phyloP scores from a whole-genome alignment of 1,140 invertebrate genomes.

The Anoplolepis gracilipes region DNA sequence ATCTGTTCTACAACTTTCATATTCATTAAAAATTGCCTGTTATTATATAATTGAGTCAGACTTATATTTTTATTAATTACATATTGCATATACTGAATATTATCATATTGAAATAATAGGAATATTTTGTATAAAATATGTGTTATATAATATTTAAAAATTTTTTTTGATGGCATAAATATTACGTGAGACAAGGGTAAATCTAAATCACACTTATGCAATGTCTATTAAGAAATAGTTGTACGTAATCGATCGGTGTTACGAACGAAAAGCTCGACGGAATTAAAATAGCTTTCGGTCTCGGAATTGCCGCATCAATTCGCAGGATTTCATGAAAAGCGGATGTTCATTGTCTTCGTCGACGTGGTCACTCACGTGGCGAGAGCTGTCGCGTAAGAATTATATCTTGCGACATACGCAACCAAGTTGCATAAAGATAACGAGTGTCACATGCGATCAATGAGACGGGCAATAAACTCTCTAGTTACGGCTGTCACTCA shows the following conservation, averaged over 20 bases:
- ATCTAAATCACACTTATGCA: not conserved
- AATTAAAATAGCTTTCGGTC: slow-evolving; percentile 46
- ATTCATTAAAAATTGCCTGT: not conserved
- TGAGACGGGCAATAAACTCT: slow-evolving; percentile 60
- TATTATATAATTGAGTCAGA: not conserved
- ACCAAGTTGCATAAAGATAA: slow-evolving; percentile 62
- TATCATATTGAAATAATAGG: not conserved
- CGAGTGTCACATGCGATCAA: slow-evolving; percentile 62
- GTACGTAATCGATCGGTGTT: slow-evolving; percentile 22
- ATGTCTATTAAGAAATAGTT: slow-evolving; percentile 27
- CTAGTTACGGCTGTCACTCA: slow-evolving; percentile 38
- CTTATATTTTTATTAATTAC: not conserved
- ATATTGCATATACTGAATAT: not conserved
- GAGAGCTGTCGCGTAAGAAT: slow-evolving; percentile 47
- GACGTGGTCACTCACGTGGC: slow-evolving; percentile 32
- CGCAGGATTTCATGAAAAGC: slow-evolving; percentile 39
- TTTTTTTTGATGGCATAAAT: not conserved
- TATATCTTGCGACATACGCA: slow-evolving; percentile 49
- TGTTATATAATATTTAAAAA: not conserved
- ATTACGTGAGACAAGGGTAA: not conserved
- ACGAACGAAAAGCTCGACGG: not conserved
- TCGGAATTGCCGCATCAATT: slow-evolving; percentile 19
- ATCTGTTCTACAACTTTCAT: not conserved
- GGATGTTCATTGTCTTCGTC: slow-evolving; percentile 48
- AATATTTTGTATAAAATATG: not conserved